A percentile compares a stretch with the other conserved stretches of the same genome.
phyloP scores from a whole-genome alignment of 2,888 invertebrate genomes.

The Macropis europaea region DNA sequence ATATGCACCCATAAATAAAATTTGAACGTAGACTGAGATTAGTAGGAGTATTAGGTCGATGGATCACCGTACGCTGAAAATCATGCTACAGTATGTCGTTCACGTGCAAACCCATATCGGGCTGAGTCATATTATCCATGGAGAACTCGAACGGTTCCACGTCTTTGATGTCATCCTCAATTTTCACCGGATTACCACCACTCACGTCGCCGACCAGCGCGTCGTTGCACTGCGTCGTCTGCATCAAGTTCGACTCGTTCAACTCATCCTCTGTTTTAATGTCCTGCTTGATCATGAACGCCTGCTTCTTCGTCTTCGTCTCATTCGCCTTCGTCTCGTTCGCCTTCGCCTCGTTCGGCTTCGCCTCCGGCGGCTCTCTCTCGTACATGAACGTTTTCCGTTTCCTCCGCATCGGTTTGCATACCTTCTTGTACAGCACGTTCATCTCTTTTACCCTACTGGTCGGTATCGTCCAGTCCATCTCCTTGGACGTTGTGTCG shows the following conservation, averaged over 20 bases:
- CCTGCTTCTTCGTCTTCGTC: constrained; percentile 52
- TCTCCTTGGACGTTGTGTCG: constrained; percentile 78
- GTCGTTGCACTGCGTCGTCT: too few relatives aligned
- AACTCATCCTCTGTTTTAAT: constrained; percentile 53
- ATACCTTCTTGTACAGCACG: constrained; percentile 82
- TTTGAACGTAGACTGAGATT: constrained; percentile 52
- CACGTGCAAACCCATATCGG: constrained; percentile 41
- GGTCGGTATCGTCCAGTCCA: constrained; percentile 88
- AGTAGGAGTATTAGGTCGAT: constrained; percentile 56
- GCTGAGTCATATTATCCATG: constrained; percentile 30
- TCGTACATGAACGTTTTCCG: constrained; percentile 78
- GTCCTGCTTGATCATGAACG: constrained; percentile 63
- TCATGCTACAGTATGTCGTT: constrained; percentile 60
- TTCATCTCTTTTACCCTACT: constrained; percentile 84
- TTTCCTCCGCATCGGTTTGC: constrained; percentile 79
- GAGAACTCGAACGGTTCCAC: constrained; percentile 50
- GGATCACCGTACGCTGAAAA: constrained; percentile 40
- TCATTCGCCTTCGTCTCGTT: constrained; percentile 52
- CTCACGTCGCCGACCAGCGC: constrained; percentile 26
- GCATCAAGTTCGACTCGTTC: constrained; percentile 21
- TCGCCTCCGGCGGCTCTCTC: constrained; percentile 67
- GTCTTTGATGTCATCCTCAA: constrained; percentile 40
- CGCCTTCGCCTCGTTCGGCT: constrained; percentile 71
- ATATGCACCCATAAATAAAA: constrained; percentile 60
- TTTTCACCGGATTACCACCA: constrained; percentile 38